Evolutionary conservation across 1,140 invertebrate genomes (phyloP).

Genomic region (Neodiprion virginianus): DNA sequence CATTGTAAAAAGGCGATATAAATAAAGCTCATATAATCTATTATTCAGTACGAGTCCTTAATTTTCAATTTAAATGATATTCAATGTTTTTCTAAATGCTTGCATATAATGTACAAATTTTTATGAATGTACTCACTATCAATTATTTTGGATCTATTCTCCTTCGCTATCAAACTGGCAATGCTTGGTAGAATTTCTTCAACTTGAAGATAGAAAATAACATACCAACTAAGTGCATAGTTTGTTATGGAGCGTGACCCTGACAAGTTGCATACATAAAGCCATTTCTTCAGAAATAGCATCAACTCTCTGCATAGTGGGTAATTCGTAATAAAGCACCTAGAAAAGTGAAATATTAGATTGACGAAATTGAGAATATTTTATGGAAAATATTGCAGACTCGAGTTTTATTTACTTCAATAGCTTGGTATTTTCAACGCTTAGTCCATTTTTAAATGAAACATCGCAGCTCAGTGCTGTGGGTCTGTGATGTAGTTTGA

Average conservation of each 20-base stretch:
- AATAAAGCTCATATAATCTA: too few species aligned
- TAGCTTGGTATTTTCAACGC: slow-evolving; percentile 63
- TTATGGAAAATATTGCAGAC: not conserved
- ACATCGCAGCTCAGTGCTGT: slow-evolving; percentile 64
- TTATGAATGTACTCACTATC: slow-evolving; percentile 25
- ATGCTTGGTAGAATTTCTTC: slow-evolving; percentile 38
- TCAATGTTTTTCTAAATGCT: too few species aligned
- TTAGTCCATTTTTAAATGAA: slow-evolving; percentile 64
- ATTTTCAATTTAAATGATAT: too few species aligned
- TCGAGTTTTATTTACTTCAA: slow-evolving; percentile 47
- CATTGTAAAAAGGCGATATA: too few species aligned
- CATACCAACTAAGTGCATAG: slow-evolving; percentile 41
- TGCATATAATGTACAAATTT: too few species aligned
- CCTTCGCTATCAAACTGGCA: slow-evolving; percentile 30
- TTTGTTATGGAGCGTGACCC: slow-evolving; percentile 28
- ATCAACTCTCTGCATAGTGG: slow-evolving; percentile 48
- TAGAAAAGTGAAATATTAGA: slow-evolving; percentile 34
- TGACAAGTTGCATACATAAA: slow-evolving; percentile 30
- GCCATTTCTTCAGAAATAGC: slow-evolving; percentile 63
- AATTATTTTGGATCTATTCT: slow-evolving; percentile 27
- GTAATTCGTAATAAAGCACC: slow-evolving; percentile 50
- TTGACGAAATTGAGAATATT: too few species aligned
- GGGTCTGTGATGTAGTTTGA: slow-evolving; percentile 59
- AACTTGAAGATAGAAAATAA: slow-evolving; percentile 48
- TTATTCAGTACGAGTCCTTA: too few species aligned